These are phyloP conservation scores for Periplaneta americana DNA, from an alignment of 1,140 invertebrate species.

Conservation along the genomic window DNA sequence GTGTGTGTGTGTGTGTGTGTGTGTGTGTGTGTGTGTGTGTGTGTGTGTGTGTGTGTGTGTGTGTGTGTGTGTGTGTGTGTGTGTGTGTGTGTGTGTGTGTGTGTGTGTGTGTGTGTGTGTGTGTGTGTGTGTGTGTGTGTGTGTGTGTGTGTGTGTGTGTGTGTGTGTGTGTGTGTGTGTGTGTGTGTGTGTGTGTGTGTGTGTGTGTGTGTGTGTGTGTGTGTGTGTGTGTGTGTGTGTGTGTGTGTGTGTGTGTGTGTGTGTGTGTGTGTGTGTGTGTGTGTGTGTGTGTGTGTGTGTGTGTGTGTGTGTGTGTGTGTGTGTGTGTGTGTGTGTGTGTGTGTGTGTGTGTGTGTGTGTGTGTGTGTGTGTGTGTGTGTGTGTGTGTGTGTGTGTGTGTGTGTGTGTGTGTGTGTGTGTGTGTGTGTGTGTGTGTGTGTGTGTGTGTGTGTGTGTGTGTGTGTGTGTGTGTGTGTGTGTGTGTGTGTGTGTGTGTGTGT, in stretches of 20 bases:
- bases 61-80: constrained; percentile 19
- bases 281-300: constrained; percentile 21
- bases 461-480: constrained; percentile 26
- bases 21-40: constrained; percentile 18
- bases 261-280: constrained; percentile 29
- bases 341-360: constrained; percentile 26
- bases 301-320: constrained; percentile 20
- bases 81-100: constrained; percentile 17
- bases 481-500: constrained; percentile 28
- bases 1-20: constrained; percentile 17
- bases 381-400: constrained; percentile 26
- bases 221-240: constrained; percentile 30
- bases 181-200: constrained; percentile 31
- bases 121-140: constrained; percentile 30
- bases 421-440: constrained; percentile 27
- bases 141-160: constrained; percentile 29
- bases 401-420: constrained; percentile 26
- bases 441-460: constrained; percentile 27
- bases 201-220: constrained; percentile 31
- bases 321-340: constrained; percentile 26
- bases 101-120: constrained; percentile 25
- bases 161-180: constrained; percentile 27
- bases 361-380: constrained; percentile 24
- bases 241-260: constrained; percentile 27
- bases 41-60: constrained; percentile 20